Evolutionary conservation across 2,797 vertebrate genomes (phyloP), one percentile per base, ranked within the genome.

Genomic region (Hippopotamyrus pictus): DNA sequence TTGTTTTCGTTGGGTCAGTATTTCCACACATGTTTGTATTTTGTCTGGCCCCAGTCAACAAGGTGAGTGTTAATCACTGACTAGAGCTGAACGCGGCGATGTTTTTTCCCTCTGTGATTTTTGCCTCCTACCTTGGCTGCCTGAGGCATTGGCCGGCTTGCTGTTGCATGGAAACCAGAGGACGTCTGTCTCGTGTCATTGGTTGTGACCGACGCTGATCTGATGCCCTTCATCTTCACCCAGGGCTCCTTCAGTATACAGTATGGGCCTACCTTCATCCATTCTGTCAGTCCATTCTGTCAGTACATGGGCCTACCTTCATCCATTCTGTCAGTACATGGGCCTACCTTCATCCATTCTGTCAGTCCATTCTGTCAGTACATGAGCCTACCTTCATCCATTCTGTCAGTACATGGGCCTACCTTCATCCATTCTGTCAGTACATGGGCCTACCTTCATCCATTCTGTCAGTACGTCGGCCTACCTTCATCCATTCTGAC

Each of bases 21-120:
- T 87, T 29, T 89, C 50, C 59, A 46, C 33, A 59, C 86, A 51
- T 88, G 83, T 91, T 90, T 86, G 87, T 88, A 87, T 90, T 91
- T 87, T 90, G 41, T 88, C 89, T 88, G 86, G 86, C 57, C 48
- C 37, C 50, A 25, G 73, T 86, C 69, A 44, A 69, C 88, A 89
- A 69, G 88, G 89, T 88, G 57, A 89, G 90, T 69, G 73, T 48
- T 86, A 87, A 90, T 82, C 37, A 73, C 53, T 19, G 85, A 19
- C 53, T 44, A 5, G 11, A 57, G 50, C 69, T 86, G 86, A 41
- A 53, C 19, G 33, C 76, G 25, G 76, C 83, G 17, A 48, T 53
- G 62, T 88, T 83, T 88, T 90, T 83, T 79, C 41, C 59, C 69
- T 82, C 62, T 87, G 84, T 90, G 57, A 59, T 79, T 76, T 65